A percentile compares a stretch with the other conserved stretches of the same genome.
Conservation (phyloP, 2,888 invertebrate species). For the Eupeodes luniger region DNA sequence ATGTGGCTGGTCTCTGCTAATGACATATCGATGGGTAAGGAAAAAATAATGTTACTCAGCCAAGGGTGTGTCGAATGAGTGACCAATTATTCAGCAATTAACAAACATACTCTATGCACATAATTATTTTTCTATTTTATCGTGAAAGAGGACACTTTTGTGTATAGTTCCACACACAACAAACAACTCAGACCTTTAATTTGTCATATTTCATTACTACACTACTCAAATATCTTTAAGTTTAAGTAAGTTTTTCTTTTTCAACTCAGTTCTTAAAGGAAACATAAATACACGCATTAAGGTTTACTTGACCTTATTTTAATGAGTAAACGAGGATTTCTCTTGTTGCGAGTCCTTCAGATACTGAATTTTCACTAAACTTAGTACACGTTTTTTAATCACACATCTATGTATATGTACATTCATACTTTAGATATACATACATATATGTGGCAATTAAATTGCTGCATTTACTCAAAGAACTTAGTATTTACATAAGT, state of each 20-base stretch:
- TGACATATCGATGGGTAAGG: slow-evolving; percentile 1
- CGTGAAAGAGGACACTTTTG: not conserved
- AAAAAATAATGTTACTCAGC: slow-evolving; percentile 14
- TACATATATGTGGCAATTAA: not conserved
- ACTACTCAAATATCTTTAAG: not conserved
- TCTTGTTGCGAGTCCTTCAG: not conserved
- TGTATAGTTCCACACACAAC: not conserved
- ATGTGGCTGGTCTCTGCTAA: not conserved
- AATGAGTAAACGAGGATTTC: not conserved
- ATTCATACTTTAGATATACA: too few relatives aligned
- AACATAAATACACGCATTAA: not conserved
- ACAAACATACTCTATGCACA: not conserved
- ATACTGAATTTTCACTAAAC: not conserved
- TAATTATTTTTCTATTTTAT: not conserved
- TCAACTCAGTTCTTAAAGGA: not conserved
- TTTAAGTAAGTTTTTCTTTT: not conserved
- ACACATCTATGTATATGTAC: not conserved
- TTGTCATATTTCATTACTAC: not conserved
- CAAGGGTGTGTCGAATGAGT: not conserved
- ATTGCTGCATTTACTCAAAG: not conserved
- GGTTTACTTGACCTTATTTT: slow-evolving; percentile 20
- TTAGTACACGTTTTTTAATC: not conserved
- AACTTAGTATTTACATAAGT: not conserved
- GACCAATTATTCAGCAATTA: slow-evolving; percentile 36
- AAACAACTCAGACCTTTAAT: not conserved